phyloP scores from a whole-genome alignment of 2,113 vertebrate genomes.

The Sardina pilchardus region DNA sequence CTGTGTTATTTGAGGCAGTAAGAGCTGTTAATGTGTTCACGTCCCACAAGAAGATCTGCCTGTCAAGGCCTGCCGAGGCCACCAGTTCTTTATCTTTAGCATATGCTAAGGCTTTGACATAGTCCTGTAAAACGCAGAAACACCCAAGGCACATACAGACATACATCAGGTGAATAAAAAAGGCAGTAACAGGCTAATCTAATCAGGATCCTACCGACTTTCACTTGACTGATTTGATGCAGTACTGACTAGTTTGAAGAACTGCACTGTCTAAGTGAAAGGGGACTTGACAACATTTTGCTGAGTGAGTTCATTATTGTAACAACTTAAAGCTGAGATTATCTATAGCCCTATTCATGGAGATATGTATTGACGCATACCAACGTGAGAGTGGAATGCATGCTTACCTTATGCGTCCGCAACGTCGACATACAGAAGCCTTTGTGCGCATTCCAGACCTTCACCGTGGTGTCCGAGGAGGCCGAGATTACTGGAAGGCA shows the following conservation, averaged over 20 bases:
- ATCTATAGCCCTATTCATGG: background rate
- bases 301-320: background rate
- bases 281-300: background rate
- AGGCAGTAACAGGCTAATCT: background rate
- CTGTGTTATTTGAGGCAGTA: constrained; percentile 99
- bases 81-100: constrained; percentile 98
- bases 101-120: constrained; percentile 97
- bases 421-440: constrained; percentile 99
- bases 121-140: constrained; percentile 75
- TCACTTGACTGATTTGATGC: background rate
- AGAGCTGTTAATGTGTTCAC: constrained; percentile 97
- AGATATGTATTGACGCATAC: background rate
- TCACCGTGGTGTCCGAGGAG: constrained; percentile 96
- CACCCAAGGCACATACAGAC: background rate
- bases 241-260: background rate
- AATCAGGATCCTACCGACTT: background rate
- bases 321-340: background rate
- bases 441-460: constrained; percentile 99
- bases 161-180: background rate
- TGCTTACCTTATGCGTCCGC: constrained; percentile 92
- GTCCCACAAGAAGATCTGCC: constrained; percentile 99
- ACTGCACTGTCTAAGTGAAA: background rate
- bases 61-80: constrained; percentile 94
- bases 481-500: constrained; percentile 90
- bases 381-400: background rate